Evolutionary conservation across 2,113 vertebrate species (phyloP).

Genomic region (Orientallactaga bullata): DNA sequence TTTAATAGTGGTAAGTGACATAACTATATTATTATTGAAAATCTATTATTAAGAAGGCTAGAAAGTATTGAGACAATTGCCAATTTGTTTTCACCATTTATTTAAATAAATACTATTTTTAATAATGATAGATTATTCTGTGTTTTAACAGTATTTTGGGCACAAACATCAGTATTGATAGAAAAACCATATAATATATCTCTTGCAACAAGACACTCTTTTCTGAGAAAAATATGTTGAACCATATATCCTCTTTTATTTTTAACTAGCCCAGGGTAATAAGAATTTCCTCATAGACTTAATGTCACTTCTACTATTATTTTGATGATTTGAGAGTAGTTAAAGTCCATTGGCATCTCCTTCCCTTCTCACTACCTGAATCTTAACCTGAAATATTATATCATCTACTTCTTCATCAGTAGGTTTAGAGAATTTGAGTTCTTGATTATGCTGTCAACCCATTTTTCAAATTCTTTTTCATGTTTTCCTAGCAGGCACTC

Average conservation of each 20-base stretch:
- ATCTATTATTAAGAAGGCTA: background rate
- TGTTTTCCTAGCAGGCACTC: background rate
- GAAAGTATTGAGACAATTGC: background rate
- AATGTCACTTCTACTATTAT: background rate
- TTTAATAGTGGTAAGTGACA: background rate
- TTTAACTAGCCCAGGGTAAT: background rate
- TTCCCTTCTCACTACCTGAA: background rate
- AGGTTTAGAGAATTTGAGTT: background rate
- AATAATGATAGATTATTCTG: background rate
- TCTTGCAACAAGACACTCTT: accelerated
- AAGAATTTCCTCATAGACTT: background rate
- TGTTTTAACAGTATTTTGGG: background rate
- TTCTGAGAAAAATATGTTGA: background rate
- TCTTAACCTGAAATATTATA: background rate
- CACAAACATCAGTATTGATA: background rate
- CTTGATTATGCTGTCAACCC: background rate
- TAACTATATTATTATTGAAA: background rate
- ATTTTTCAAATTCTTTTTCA: background rate
- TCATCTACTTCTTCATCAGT: background rate
- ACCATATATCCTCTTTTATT: background rate
- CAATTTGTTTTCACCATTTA: background rate
- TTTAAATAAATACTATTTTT: conserved; percentile 2
- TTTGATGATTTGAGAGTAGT: background rate
- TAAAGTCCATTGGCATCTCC: background rate
- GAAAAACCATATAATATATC: background rate